phyloP scores from a whole-genome alignment of 2,113 vertebrate genomes.

The Cottus gobio region DNA sequence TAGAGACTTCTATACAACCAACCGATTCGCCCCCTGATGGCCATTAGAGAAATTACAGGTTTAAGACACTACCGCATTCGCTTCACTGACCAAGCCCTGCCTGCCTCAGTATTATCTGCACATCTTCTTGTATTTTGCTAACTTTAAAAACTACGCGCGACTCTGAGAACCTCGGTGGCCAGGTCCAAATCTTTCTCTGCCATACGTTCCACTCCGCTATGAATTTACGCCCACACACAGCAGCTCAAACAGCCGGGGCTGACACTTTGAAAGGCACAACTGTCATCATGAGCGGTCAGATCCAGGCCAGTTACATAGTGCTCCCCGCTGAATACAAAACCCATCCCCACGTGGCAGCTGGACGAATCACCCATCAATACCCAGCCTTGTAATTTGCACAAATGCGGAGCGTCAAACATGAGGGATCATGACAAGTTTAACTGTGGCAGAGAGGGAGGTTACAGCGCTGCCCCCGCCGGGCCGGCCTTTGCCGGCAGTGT shows the following conservation, averaged over 20 bases:
- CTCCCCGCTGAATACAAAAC: conserved; percentile 62
- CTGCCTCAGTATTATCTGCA: no score
- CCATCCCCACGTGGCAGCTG: conserved; percentile 56
- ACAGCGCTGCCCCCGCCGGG: conserved; percentile 8
- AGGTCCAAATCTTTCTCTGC: conserved; percentile 3
- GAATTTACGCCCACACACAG: conserved; percentile 15
- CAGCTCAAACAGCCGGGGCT: conserved; percentile 36
- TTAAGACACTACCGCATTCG: background rate
- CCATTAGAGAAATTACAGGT: background rate
- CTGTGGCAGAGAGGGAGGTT: conserved; percentile 40
- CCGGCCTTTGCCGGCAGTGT: conserved; percentile 25
- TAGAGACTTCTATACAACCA: background rate
- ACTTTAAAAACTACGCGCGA: conserved; percentile 11
- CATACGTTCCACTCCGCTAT: conserved; percentile 16
- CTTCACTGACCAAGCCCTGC: no score
- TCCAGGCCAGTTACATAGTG: conserved; percentile 32
- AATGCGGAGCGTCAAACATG: conserved; percentile 41
- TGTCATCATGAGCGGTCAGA: conserved; percentile 50
- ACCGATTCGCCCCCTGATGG: background rate
- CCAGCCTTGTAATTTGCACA: conserved; percentile 57
- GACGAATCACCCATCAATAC: conserved; percentile 73
- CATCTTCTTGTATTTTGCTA: no score
- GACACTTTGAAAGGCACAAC: conserved; percentile 62
- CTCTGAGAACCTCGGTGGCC: conserved; percentile 9
- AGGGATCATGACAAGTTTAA: conserved; percentile 49